phyloP scores from a whole-genome alignment of 2,888 invertebrate genomes.

The Stramonita haemastoma region DNA sequence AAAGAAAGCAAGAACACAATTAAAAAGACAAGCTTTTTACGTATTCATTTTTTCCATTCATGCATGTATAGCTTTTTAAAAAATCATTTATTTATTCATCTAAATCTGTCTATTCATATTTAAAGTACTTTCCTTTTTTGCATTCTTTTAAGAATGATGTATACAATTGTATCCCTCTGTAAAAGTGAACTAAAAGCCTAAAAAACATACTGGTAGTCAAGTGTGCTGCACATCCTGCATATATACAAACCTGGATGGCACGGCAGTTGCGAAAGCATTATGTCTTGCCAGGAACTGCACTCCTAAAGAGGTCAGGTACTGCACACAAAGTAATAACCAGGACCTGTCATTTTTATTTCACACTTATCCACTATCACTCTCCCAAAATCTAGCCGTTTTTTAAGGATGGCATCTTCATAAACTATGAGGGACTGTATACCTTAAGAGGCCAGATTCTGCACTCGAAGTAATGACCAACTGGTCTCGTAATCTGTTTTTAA shows the following conservation, averaged over 20 bases:
- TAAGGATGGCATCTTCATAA: neutral
- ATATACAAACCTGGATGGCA: conserved; percentile 82
- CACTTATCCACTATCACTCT: neutral
- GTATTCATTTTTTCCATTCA: neutral
- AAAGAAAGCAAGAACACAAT: too few species aligned
- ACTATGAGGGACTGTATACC: too few species aligned
- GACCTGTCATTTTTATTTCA: neutral
- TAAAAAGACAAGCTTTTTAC: neutral
- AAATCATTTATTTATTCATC: neutral
- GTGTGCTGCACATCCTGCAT: too few species aligned
- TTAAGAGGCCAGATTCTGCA: too few species aligned
- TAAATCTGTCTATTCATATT: neutral
- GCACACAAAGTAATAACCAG: conserved; percentile 61
- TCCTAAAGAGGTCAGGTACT: conserved; percentile 86
- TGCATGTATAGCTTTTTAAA: neutral
- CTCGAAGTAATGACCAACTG: too few species aligned
- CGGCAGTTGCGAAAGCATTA: conserved; percentile 84
- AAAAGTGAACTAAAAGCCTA: too few species aligned
- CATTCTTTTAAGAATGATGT: neutral
- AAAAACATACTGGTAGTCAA: neutral
- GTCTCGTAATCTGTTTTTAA: too few species aligned
- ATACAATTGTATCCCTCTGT: too few species aligned
- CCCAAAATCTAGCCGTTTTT: too few species aligned
- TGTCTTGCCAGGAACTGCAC: conserved; percentile 88
- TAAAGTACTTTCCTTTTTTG: neutral